These are phyloP conservation scores for Xyrichtys novacula DNA, from an alignment of 2,797 vertebrate species.

Conservation along the genomic window DNA sequence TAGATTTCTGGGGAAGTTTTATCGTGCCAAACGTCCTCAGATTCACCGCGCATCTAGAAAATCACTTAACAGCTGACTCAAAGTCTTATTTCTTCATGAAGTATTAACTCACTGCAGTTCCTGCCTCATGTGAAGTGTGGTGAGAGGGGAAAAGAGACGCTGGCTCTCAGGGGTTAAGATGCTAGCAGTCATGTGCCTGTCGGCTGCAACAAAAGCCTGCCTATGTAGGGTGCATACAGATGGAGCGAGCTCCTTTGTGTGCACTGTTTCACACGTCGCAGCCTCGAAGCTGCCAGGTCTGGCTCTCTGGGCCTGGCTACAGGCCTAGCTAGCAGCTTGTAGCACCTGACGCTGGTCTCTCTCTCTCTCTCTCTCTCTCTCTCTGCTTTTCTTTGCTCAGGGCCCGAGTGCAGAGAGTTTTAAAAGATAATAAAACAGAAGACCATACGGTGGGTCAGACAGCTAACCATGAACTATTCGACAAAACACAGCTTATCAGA, in stretches of 20 bases:
- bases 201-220: constrained; percentile 88
- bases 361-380: constrained; percentile 57
- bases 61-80: neutral
- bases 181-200: constrained; percentile 86
- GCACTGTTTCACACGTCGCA: constrained; percentile 84
- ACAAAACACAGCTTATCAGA: constrained; percentile 45
- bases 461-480: constrained; percentile 49
- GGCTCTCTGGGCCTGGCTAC: constrained; percentile 74
- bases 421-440: constrained; percentile 54
- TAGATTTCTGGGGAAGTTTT: neutral
- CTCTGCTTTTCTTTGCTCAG: constrained; percentile 54
- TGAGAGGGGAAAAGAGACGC: constrained; percentile 67
- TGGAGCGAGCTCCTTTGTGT: constrained; percentile 87
- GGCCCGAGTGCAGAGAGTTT: constrained; percentile 44
- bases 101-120: constrained; percentile 51
- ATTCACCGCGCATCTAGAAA: constrained; percentile 27
- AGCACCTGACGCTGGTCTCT: constrained; percentile 77
- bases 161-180: constrained; percentile 84
- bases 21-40: constrained; percentile 6
- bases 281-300: constrained; percentile 80
- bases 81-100: constrained; percentile 34
- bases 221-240: constrained; percentile 88
- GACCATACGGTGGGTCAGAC: constrained; percentile 54
- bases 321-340: constrained; percentile 79
- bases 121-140: constrained; percentile 59